phyloP scores from a whole-genome alignment of 1,140 invertebrate species.

The Pemphigus obesinymphae region DNA sequence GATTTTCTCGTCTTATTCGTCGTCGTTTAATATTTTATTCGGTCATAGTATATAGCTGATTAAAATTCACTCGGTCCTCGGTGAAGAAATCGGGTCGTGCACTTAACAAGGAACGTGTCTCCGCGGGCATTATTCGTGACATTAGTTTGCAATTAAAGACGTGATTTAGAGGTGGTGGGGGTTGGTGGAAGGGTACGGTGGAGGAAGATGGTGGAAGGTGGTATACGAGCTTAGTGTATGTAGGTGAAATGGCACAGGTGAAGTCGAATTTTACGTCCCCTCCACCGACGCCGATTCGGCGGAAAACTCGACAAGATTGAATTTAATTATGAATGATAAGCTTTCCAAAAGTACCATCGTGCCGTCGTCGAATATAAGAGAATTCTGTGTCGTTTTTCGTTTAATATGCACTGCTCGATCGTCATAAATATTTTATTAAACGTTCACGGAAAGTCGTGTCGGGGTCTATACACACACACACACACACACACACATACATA shows the following conservation, averaged over 20 bases:
- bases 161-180: background rate
- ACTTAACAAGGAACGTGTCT: background rate
- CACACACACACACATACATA: background rate
- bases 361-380: constrained; percentile 47
- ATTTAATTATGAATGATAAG: constrained; percentile 53
- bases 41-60: constrained; percentile 2
- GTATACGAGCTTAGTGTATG: too few relatives aligned
- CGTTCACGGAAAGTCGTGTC: background rate
- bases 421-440: constrained; percentile 31
- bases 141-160: constrained; percentile 21
- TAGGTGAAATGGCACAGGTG: background rate
- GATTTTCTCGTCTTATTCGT: too few relatives aligned
- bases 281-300: background rate
- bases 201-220: too few relatives aligned
- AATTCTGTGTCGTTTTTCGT: background rate
- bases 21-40: background rate
- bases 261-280: background rate
- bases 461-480: background rate
- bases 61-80: background rate
- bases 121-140: constrained; percentile 1
- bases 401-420: constrained; percentile 32
- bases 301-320: constrained; percentile 49
- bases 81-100: background rate
- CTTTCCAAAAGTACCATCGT: constrained; percentile 50
- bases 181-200: background rate